Conservation (phyloP, 2,113 vertebrate species). For the Platycercus adscitus region DNA sequence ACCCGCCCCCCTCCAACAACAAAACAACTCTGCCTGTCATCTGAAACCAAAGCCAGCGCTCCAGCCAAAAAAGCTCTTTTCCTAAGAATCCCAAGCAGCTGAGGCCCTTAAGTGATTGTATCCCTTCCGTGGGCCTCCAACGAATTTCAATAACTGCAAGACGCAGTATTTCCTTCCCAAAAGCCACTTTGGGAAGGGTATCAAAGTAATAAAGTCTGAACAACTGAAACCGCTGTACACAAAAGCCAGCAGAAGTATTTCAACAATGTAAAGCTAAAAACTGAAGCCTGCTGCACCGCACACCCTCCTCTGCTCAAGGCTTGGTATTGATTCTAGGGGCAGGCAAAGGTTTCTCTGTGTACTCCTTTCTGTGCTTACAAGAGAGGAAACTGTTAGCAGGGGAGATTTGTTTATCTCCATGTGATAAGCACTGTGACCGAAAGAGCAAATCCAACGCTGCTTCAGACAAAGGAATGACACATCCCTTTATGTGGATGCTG, state of each 20-base stretch:
- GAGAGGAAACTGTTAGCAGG: neutral
- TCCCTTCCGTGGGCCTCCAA: constrained; percentile 76
- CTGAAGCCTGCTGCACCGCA: neutral
- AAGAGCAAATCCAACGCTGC: neutral
- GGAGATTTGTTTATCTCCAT: neutral
- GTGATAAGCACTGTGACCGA: neutral
- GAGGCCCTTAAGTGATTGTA: constrained; percentile 68
- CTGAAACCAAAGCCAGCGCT: constrained; percentile 41
- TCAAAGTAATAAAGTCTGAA: constrained; percentile 2
- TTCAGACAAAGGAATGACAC: neutral
- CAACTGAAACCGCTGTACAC: constrained; percentile 11
- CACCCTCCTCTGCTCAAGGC: neutral
- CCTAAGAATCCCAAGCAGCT: constrained; percentile 73
- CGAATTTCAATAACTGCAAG: constrained; percentile 45
- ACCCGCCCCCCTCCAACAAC: constrained; percentile 65
- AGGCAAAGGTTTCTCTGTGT: neutral
- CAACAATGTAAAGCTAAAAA: constrained; percentile 4
- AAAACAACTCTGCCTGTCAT: constrained; percentile 67
- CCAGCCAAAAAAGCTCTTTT: constrained; percentile 40
- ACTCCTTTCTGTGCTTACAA: neutral
- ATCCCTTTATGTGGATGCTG: neutral
- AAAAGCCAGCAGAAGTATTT: constrained; percentile 30
- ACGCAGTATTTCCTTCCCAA: constrained; percentile 75
- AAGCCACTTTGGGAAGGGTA: constrained; percentile 49
- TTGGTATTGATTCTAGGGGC: neutral